These are phyloP conservation scores for Sturnira hondurensis DNA, from an alignment of 2,113 vertebrate genomes.

Conservation along the genomic window DNA sequence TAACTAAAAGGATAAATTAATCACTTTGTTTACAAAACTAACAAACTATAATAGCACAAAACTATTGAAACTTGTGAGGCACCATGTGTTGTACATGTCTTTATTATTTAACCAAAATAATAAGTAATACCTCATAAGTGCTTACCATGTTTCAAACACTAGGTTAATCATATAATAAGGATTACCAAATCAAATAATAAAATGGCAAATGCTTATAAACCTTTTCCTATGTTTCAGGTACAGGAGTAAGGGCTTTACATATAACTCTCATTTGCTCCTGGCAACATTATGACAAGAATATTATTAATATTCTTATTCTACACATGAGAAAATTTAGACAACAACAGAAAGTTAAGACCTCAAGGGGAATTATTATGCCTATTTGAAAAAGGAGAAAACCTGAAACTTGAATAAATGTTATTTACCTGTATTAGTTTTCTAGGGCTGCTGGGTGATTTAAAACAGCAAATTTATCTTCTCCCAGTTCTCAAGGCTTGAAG, in stretches of 20 bases:
- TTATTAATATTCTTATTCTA: neutral
- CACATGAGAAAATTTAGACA: neutral
- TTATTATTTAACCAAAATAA: conserved; percentile 18
- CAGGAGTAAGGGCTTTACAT: neutral
- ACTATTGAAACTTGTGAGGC: conserved; percentile 1
- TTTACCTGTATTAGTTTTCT: neutral
- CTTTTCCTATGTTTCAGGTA: neutral
- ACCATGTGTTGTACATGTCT: neutral
- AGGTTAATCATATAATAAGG: neutral
- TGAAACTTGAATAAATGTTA: neutral
- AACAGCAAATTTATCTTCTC: neutral
- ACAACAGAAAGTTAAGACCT: neutral
- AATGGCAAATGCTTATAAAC: neutral
- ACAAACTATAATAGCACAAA: neutral
- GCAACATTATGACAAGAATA: neutral
- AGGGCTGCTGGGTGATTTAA: neutral
- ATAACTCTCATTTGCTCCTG: neutral
- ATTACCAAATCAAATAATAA: neutral
- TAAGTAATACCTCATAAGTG: neutral
- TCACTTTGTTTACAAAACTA: conserved; percentile 42
- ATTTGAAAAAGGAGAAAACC: neutral
- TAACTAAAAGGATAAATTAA: conserved; percentile 7
- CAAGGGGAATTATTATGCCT: neutral
- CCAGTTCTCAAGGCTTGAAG: neutral
- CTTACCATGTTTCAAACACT: neutral